Percentiles rank a stretch among this genome's conserved stretches.
Evolutionary conservation across 2,888 invertebrate species (phyloP).

Genomic region (Myopa tessellatipennis): DNA sequence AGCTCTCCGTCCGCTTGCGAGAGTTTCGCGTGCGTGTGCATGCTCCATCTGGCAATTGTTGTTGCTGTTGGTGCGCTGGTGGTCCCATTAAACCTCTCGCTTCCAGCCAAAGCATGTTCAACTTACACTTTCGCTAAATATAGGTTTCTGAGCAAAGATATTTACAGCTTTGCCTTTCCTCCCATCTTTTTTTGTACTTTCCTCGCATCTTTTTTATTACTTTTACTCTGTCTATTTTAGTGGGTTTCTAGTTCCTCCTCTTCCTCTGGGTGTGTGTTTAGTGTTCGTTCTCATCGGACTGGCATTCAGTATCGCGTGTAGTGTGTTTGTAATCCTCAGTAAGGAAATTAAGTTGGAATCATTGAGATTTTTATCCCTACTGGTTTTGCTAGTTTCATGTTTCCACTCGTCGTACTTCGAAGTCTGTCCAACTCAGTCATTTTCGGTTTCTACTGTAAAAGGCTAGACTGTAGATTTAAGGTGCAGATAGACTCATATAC

Average conservation of each 20-base stretch:
- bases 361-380: slow-evolving; percentile 2
- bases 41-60: slow-evolving; percentile 8
- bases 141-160: slow-evolving; percentile 17
- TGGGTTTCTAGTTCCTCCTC: not conserved
- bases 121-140: slow-evolving; percentile 35
- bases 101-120: slow-evolving; percentile 10
- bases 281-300: too few species aligned
- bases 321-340: too few species aligned
- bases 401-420: too few species aligned
- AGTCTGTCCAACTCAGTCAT: too few species aligned
- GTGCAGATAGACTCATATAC: too few species aligned
- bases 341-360: not conserved
- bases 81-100: not conserved
- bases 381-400: too few species aligned
- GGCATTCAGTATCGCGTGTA: too few species aligned
- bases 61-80: not conserved
- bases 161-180: not conserved
- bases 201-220: not conserved
- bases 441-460: too few species aligned
- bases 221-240: not conserved
- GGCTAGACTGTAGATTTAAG: too few species aligned
- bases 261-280: too few species aligned
- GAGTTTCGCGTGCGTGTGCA: not conserved
- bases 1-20: too few species aligned
- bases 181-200: not conserved